Evolutionary conservation across 2,113 vertebrate species (phyloP).

Genomic region (Lycaon pictus): DNA sequence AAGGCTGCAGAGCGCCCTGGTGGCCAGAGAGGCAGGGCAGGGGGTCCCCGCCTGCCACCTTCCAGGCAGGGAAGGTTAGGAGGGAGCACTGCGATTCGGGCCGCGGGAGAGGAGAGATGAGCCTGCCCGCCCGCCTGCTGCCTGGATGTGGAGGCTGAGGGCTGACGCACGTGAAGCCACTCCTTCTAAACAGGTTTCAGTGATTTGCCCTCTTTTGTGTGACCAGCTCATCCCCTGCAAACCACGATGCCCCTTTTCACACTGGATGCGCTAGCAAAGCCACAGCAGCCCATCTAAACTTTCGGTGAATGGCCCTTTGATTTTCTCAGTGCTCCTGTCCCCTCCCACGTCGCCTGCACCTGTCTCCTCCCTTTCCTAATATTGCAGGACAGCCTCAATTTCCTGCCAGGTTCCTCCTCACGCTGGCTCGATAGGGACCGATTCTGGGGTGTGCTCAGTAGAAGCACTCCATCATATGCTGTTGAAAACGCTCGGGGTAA

Average conservation of each 20-base stretch:
- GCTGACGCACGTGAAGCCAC: conserved; percentile 87
- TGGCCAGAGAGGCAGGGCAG: conserved; percentile 89
- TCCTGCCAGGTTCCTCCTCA: accelerated
- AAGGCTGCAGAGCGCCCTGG: conserved; percentile 90
- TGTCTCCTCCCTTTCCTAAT: background rate
- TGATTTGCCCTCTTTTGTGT: background rate
- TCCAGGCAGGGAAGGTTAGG: conserved; percentile 89
- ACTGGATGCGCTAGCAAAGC: background rate
- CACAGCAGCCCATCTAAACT: accelerated
- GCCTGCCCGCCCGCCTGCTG: conserved; percentile 92
- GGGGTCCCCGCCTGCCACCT: conserved; percentile 83
- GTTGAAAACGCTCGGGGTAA: background rate
- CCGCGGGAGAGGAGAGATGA: conserved; percentile 92
- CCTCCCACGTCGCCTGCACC: accelerated
- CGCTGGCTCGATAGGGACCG: accelerated
- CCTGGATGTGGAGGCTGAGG: conserved; percentile 92
- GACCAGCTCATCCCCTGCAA: background rate
- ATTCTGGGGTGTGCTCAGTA: accelerated
- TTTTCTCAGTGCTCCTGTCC: background rate
- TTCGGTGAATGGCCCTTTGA: background rate
- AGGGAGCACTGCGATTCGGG: conserved; percentile 88
- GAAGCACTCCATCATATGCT: accelerated
- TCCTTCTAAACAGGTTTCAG: background rate
- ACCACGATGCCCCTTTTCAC: background rate
- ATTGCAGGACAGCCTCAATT: accelerated